phyloP scores from a whole-genome alignment of 1,140 invertebrate species.

The Drosophila subobscura region DNA sequence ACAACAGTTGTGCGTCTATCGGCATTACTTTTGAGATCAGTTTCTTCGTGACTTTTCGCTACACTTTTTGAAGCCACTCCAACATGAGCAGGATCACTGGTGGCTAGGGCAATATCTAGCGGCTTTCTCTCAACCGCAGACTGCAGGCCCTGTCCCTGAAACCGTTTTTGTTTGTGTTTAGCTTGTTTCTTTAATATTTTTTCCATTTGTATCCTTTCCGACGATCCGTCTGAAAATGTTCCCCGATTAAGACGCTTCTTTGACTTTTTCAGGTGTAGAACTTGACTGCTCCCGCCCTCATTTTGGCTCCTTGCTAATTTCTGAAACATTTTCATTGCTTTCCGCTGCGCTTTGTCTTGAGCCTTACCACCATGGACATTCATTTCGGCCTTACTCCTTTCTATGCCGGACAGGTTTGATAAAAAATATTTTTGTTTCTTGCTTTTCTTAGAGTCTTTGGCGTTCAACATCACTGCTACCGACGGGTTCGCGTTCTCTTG shows the following conservation, averaged over 20 bases:
- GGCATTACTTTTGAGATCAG: too few relatives aligned
- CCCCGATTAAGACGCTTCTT: constrained; percentile 44
- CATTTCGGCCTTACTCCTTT: constrained; percentile 2
- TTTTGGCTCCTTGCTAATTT: constrained; percentile 52
- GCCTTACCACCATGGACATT: constrained; percentile 28
- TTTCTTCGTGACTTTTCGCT: too few relatives aligned
- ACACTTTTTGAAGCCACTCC: too few relatives aligned
- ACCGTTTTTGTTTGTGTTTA: constrained; percentile 61
- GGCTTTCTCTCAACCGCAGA: not conserved
- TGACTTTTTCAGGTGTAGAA: constrained; percentile 38
- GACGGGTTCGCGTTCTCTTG: not conserved
- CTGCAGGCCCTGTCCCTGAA: constrained; percentile 13
- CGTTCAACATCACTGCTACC: not conserved
- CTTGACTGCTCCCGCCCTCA: not conserved
- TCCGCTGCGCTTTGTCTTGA: constrained; percentile 60
- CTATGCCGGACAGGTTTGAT: not conserved
- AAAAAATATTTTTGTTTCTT: constrained; percentile 46
- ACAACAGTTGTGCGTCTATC: too few relatives aligned
- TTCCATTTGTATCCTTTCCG: constrained; percentile 48
- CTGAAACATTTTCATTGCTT: constrained; percentile 65
- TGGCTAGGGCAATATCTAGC: not conserved
- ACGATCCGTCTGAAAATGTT: constrained; percentile 22
- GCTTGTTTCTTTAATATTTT: constrained; percentile 69
- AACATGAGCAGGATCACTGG: not conserved
- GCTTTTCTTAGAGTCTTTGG: constrained; percentile 27